These are phyloP conservation scores for Eublepharis macularius DNA, from an alignment of 2,113 vertebrate genomes.

Conservation along the genomic window DNA sequence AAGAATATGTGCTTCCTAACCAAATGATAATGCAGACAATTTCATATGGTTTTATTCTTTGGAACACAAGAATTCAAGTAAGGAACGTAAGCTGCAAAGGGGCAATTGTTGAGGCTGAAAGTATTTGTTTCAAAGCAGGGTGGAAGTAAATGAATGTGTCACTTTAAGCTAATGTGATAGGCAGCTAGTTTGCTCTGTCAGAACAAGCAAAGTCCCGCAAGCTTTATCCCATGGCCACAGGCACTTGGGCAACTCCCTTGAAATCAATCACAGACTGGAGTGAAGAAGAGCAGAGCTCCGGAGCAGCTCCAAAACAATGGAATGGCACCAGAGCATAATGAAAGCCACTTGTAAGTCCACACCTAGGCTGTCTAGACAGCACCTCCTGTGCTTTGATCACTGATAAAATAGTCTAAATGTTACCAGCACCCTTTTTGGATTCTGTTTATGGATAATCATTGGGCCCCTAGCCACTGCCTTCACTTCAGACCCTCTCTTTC, in stretches of 20 bases:
- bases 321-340: conserved; percentile 77
- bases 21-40: conserved; percentile 68
- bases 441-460: conserved; percentile 75
- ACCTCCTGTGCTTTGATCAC: conserved; percentile 82
- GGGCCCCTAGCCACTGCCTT: conserved; percentile 80
- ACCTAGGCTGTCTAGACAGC: conserved; percentile 82
- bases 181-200: conserved; percentile 77
- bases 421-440: conserved; percentile 78
- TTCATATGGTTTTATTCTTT: conserved; percentile 61
- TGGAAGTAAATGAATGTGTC: conserved; percentile 83
- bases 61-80: conserved; percentile 70
- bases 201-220: conserved; percentile 81
- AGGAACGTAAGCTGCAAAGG: conserved; percentile 68
- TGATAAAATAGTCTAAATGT: conserved; percentile 73
- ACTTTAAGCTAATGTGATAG: conserved; percentile 86
- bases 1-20: conserved; percentile 6
- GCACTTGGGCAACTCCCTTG: conserved; percentile 84
- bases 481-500: conserved; percentile 86
- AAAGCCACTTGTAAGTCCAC: conserved; percentile 83
- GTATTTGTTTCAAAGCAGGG: conserved; percentile 78
- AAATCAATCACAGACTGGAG: conserved; percentile 93
- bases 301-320: conserved; percentile 75
- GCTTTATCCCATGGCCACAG: conserved; percentile 83
- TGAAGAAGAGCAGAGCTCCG: conserved; percentile 75
- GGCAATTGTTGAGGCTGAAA: conserved; percentile 77